Percentiles rank a stretch among this genome's conserved stretches.
phyloP scores from a whole-genome alignment of 2,113 vertebrate species.

The Hydrochoerus hydrochaeris region DNA sequence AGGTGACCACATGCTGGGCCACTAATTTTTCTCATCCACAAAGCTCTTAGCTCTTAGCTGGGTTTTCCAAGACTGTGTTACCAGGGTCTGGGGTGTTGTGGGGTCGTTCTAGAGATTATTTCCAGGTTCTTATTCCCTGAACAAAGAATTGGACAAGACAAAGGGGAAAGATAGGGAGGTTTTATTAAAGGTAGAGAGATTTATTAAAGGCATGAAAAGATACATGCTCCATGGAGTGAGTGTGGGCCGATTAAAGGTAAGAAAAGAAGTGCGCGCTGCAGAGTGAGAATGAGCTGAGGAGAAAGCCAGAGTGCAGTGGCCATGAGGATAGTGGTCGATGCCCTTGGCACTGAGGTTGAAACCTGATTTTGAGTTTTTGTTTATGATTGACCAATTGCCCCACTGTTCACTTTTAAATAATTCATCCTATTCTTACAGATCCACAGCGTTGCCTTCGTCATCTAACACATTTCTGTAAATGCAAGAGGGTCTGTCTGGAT shows the following conservation, averaged over 20 bases:
- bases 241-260: neutral
- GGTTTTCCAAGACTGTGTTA: neutral
- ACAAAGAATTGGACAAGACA: neutral
- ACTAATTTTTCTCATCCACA: neutral
- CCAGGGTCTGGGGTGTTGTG: neutral
- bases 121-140: neutral
- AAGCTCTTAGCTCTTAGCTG: neutral
- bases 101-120: neutral
- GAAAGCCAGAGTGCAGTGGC: neutral
- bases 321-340: neutral
- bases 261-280: neutral
- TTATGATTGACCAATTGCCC: neutral
- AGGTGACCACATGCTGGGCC: neutral
- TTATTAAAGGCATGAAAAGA: neutral
- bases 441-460: neutral
- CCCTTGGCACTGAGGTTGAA: neutral
- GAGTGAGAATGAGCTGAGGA: neutral
- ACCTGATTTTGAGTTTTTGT: constrained; percentile 3
- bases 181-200: neutral
- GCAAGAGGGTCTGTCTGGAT: neutral
- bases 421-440: neutral
- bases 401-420: neutral
- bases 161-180: neutral
- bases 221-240: neutral
- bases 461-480: neutral